Base-by-base conservation (phyloP, 2,797 vertebrate genomes). In the Paguma larvata region DNA sequence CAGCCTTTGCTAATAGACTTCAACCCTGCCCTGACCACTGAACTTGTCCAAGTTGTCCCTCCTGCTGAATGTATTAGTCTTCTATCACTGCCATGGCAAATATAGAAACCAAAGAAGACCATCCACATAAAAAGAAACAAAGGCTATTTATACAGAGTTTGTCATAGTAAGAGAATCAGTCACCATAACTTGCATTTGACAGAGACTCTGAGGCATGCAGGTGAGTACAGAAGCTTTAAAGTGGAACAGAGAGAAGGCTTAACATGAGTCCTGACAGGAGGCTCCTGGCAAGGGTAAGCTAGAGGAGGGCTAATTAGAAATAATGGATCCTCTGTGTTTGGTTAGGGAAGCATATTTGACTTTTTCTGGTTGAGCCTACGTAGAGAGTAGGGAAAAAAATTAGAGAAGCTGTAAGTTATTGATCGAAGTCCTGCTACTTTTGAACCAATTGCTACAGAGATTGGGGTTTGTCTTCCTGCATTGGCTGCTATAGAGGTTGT, bases 1-100 rank as follows among this genome's bases (percentile, higher is more conserved):
- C 5, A 67, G 18, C 11, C 18, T 85, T 80, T 84, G 11, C 38
- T 91, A 70, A 51, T 1, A 82, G 30, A 77, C 25, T 27, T 14
- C 38, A 56, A 0, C 13, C 3, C 23, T 32, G 3, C 7, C 11
- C 63, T 2, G 3, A 11, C 4, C 41, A 41, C 1, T 44, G 44
- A 92, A 77, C 32, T 75, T 84, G 3, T 11, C 4, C 63, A 65
- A 25, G 19, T 30, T 93, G 9, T 7, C 21, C 16, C 23, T 18
- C 30, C 77, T 0, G 18, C 3, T 11, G 7, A 9, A 15, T 56
- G 2, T n/a, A 34, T 53, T 63, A 63, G 23, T 79, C 41, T 75
- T 38, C 30, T 65, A 4, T 23, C 82, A 18, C 16, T 88, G 8
- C 12, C 32, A 62, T 85, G 65, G 67, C 65, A 91, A 75, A 46